These are phyloP conservation scores for Apus apus DNA, from an alignment of 2,113 vertebrate species.

Conservation along the genomic window DNA sequence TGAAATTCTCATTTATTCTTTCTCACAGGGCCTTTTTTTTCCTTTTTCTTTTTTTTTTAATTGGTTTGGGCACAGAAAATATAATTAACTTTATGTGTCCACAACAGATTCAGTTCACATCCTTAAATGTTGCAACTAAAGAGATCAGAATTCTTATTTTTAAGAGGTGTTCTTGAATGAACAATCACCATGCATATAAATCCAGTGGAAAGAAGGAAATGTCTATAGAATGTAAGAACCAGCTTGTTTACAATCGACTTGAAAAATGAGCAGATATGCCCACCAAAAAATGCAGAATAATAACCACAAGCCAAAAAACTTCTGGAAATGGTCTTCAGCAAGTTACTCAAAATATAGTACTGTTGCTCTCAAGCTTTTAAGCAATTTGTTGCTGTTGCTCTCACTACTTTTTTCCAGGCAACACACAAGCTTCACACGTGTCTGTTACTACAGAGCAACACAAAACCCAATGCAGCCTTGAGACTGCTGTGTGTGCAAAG, in stretches of 20 bases:
- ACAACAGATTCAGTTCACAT: neutral
- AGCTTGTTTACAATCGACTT: neutral
- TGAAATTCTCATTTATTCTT: neutral
- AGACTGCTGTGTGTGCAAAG: neutral
- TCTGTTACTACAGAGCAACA: neutral
- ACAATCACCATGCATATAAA: neutral
- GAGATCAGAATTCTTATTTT: neutral
- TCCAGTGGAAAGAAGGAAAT: neutral
- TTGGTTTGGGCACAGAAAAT: neutral
- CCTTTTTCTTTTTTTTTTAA: neutral
- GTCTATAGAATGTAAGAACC: neutral
- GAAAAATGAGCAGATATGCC: neutral
- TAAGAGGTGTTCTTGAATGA: neutral
- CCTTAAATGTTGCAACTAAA: neutral
- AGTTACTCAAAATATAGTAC: neutral
- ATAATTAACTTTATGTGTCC: too few species aligned
- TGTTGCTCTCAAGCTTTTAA: neutral
- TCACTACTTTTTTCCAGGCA: neutral
- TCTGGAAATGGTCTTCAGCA: neutral
- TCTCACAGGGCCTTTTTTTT: neutral
- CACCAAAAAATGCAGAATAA: neutral
- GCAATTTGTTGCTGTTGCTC: neutral
- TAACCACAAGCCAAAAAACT: neutral
- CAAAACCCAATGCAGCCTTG: rapidly evolving
- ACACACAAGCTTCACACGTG: neutral